A percentile compares a stretch with the other conserved stretches of the same genome.
phyloP scores from a whole-genome alignment of 2,888 invertebrate genomes.

The Tridacna crocea region DNA sequence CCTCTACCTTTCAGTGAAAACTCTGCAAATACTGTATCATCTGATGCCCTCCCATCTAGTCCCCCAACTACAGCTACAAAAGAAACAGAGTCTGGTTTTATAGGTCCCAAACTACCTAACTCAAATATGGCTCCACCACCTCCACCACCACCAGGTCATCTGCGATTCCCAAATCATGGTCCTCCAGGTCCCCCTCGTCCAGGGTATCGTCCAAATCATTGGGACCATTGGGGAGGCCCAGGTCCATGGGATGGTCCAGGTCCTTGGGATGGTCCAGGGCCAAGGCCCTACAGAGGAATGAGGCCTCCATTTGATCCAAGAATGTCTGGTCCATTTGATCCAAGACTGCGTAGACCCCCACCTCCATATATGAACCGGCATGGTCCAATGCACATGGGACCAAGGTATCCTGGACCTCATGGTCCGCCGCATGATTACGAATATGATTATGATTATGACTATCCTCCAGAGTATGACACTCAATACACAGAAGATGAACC shows the following conservation, averaged over 20 bases:
- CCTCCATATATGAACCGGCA: constrained; percentile 55
- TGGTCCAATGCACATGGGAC: constrained; percentile 59
- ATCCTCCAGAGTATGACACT: constrained; percentile 25
- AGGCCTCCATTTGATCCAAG: constrained; percentile 66
- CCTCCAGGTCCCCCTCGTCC: constrained; percentile 65
- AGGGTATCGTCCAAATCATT: constrained; percentile 45
- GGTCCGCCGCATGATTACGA: constrained; percentile 63
- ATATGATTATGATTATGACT: constrained; percentile 25
- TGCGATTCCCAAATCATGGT: constrained; percentile 61
- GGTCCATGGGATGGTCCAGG: constrained; percentile 56
- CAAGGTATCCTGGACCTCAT: constrained; percentile 60
- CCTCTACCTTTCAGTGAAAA: constrained; percentile 64
- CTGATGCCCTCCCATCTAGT: constrained; percentile 52
- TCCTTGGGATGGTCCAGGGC: constrained; percentile 57
- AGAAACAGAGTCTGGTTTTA: constrained; percentile 55
- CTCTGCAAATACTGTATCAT: constrained; percentile 49
- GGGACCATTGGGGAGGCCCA: constrained; percentile 56
- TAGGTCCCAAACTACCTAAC: constrained; percentile 58
- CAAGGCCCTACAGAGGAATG: constrained; percentile 65
- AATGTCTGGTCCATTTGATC: constrained; percentile 64
- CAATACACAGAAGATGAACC: constrained; percentile 45
- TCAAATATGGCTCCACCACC: constrained; percentile 57
- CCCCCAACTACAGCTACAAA: constrained; percentile 50
- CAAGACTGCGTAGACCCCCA: constrained; percentile 54
- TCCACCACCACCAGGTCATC: constrained; percentile 53